phyloP scores from a whole-genome alignment of 2,797 vertebrate species.

The Hyperoplus immaculatus region DNA sequence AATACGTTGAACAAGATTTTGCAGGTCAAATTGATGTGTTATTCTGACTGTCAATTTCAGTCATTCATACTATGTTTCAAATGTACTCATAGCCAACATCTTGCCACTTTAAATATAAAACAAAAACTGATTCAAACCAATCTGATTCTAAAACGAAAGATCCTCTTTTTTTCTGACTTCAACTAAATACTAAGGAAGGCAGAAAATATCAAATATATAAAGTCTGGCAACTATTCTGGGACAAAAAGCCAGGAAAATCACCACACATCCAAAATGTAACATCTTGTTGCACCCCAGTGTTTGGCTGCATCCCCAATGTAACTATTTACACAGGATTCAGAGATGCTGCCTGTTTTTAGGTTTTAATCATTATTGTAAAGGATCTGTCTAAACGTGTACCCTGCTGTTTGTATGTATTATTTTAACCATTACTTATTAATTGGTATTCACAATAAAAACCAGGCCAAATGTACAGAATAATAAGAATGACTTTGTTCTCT shows the following conservation, averaged over 20 bases:
- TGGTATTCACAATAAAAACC: conserved; percentile 88
- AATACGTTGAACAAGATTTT: conserved; percentile 6
- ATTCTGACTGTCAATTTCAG: conserved; percentile 28
- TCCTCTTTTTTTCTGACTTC: conserved; percentile 47
- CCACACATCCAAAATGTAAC: conserved; percentile 22
- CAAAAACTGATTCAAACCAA: neutral
- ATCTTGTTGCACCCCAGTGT: conserved; percentile 57
- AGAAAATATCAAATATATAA: conserved; percentile 31
- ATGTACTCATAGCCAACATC: conserved; percentile 11
- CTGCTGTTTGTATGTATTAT: conserved; percentile 85
- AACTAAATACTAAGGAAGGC: conserved; percentile 46
- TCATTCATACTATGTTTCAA: conserved; percentile 38
- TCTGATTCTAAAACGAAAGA: conserved; percentile 18
- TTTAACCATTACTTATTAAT: conserved; percentile 86
- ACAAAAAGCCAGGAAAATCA: conserved; percentile 69
- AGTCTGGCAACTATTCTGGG: conserved; percentile 65
- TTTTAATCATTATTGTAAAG: conserved; percentile 76
- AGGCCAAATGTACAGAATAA: conserved; percentile 83
- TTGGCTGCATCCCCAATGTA: conserved; percentile 63
- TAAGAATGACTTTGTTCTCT: conserved; percentile 10
- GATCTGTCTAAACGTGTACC: conserved; percentile 79
- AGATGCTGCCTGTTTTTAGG: conserved; percentile 77
- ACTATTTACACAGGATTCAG: conserved; percentile 74
- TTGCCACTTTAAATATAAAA: conserved; percentile 32
- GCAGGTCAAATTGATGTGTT: conserved; percentile 31